Conservation (phyloP, 2,113 vertebrate genomes). For the Gorsachius goisagi region DNA sequence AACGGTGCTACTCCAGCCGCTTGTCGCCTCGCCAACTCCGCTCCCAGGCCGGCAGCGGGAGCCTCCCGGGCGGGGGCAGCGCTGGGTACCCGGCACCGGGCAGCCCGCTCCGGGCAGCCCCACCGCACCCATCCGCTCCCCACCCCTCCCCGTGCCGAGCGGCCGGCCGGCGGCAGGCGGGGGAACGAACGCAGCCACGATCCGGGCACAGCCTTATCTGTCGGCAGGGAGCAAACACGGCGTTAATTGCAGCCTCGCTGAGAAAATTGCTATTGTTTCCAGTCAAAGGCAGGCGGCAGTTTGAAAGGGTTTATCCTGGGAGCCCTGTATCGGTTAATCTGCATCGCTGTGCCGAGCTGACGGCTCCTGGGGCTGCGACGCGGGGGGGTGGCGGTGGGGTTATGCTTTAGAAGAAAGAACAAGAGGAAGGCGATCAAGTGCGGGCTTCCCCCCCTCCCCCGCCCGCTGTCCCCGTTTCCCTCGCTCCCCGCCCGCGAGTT, state of each 20-base stretch:
- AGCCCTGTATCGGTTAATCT: not conserved
- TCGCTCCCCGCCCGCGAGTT: not conserved
- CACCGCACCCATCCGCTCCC: not conserved
- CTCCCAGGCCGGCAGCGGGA: not conserved
- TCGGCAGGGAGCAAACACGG: conserved; percentile 44
- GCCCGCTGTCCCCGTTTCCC: not conserved
- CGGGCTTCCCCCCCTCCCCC: not conserved
- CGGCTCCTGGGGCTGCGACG: not conserved
- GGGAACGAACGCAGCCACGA: not conserved
- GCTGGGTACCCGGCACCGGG: not conserved
- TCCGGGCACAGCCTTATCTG: not conserved
- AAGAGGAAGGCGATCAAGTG: not conserved
- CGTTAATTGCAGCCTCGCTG: conserved; percentile 61
- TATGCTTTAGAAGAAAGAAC: not conserved
- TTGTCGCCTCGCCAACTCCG: not conserved
- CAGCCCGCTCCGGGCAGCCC: too few relatives aligned
- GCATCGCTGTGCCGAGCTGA: conserved; percentile 14
- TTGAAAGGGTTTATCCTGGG: not conserved
- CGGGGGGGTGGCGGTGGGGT: not conserved
- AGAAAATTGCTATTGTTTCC: conserved; percentile 66
- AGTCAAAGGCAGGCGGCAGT: conserved; percentile 6
- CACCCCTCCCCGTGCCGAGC: not conserved
- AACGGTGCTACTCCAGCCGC: not conserved
- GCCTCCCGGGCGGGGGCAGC: not conserved
- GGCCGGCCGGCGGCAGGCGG: not conserved